Base-by-base conservation (phyloP, 2,113 vertebrate genomes). In the Rhineura floridana region DNA sequence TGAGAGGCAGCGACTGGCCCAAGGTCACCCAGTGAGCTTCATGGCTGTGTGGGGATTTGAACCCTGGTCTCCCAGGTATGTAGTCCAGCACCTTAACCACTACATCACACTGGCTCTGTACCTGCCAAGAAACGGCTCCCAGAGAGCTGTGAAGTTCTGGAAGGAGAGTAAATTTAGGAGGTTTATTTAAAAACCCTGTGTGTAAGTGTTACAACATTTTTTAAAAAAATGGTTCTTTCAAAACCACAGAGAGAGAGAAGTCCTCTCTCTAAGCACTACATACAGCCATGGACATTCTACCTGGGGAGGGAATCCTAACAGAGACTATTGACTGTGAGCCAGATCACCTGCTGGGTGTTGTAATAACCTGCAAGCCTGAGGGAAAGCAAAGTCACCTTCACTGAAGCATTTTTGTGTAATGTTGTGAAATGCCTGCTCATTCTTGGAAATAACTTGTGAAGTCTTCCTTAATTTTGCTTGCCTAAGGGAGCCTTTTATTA, bases 321-420 rank as follows among this genome's bases (percentile, higher is more conserved):
- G 36, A 17, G 1, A 42, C 12, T 50, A 39, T 15, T 1, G 78
- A 84, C 79, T 80, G 36, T 81, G 89, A 93, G 46, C 46, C 78
- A 72, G 84, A 72, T 48, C 87, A 13, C 42, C 30, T 84, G 46
- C 33, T n/a, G 44, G 87, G 0, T 1, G 46, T 86, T 65, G 25
- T 75, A 76, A 84, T 48, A 7, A 15, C 19, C 80, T 1, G 0
- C 9, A 33, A 42, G 21, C 78, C 50, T 80, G 75, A 92, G 87
- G 78, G 87, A 88, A 42, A 25, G 85, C 6, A 72, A 75, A 84
- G 30, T 30, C 80, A 86, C 59, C 79, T 0, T 0, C 84, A 80
- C 48, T 19, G 72, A 55, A 86, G 62, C 17, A 65, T 82, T 77
- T 92, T 63, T 87, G 88, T 85, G 17, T n/a, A 76, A 46, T 63